These are phyloP conservation scores for Ophion costatus DNA, from an alignment of 2,888 invertebrate genomes.

Conservation along the genomic window DNA sequence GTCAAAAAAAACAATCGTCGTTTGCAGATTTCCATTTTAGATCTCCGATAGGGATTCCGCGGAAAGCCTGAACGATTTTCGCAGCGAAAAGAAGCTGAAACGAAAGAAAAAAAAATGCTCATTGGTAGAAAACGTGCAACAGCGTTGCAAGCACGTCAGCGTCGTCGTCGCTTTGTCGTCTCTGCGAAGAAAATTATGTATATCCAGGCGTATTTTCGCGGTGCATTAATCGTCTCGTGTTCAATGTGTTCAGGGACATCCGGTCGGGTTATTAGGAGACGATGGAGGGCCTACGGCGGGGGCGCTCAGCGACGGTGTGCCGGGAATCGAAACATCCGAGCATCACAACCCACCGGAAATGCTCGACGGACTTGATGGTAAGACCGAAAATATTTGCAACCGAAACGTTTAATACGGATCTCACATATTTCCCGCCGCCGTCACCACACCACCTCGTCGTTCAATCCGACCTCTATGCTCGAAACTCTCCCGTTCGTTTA, in stretches of 20 bases:
- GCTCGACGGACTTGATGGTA: conserved; percentile 84
- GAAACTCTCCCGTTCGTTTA: too few species aligned
- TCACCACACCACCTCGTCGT: too few species aligned
- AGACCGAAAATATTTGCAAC: conserved; percentile 74
- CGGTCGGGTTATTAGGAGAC: conserved; percentile 80
- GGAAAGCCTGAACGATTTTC: neutral
- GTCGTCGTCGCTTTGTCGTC: too few species aligned
- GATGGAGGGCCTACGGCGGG: conserved; percentile 80
- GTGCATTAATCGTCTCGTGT: conserved; percentile 40
- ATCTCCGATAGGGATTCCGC: neutral
- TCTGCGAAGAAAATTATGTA: neutral
- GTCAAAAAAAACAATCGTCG: neutral
- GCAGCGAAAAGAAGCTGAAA: neutral
- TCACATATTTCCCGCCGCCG: conserved; percentile 46
- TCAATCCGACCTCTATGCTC: neutral
- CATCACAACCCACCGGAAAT: conserved; percentile 83
- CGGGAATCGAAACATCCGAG: conserved; percentile 81
- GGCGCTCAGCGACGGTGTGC: conserved; percentile 79
- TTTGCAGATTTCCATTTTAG: neutral
- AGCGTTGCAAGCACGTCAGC: too few species aligned
- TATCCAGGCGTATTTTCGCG: neutral
- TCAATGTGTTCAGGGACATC: conserved; percentile 79
- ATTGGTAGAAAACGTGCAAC: too few species aligned
- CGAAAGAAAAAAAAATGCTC: neutral
- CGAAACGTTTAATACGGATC: conserved; percentile 49